Percentiles rank a stretch among this genome's conserved stretches.
These are phyloP conservation scores for Synanthedon tipuliformis DNA, from an alignment of 2,888 invertebrate species.

Conservation along the genomic window DNA sequence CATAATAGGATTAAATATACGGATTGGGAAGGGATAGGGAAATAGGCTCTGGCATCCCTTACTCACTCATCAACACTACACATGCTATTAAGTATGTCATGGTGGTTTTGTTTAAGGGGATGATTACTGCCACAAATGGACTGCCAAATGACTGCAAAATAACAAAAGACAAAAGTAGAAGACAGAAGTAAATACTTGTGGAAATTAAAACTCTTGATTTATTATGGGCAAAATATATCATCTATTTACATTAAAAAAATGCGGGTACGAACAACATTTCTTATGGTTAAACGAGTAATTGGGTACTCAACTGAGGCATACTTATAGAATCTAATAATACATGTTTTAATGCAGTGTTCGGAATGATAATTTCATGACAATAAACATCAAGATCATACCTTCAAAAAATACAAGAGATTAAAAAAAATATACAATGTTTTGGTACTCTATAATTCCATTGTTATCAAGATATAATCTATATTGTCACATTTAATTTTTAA, in stretches of 20 bases:
- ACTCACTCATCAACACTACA: too few species aligned
- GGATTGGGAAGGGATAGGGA: too few species aligned
- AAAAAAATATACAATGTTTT: conserved; percentile 5
- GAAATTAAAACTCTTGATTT: conserved; percentile 15
- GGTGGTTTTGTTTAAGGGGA: too few species aligned
- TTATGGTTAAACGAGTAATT: conserved; percentile 46
- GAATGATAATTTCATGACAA: conserved; percentile 20
- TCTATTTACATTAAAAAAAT: conserved; percentile 65
- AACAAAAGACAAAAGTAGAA: too few species aligned
- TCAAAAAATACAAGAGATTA: conserved; percentile 40
- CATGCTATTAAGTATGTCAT: too few species aligned
- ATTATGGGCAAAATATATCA: conserved; percentile 68
- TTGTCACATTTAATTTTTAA: too few species aligned
- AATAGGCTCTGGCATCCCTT: too few species aligned
- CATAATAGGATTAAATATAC: too few species aligned
- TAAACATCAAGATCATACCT: conserved; percentile 12
- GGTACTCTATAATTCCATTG: too few species aligned
- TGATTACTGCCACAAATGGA: too few species aligned
- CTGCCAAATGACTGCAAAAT: too few species aligned
- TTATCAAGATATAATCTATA: too few species aligned
- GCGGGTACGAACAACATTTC: conserved; percentile 62
- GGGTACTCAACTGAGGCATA: conserved; percentile 38
- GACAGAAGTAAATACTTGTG: neutral
- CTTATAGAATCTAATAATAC: neutral
- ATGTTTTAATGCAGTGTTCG: neutral